A percentile compares a stretch with the other conserved stretches of the same genome.
Evolutionary conservation across 2,113 vertebrate genomes (phyloP).

Genomic region (Phyllopteryx taeniolatus): DNA sequence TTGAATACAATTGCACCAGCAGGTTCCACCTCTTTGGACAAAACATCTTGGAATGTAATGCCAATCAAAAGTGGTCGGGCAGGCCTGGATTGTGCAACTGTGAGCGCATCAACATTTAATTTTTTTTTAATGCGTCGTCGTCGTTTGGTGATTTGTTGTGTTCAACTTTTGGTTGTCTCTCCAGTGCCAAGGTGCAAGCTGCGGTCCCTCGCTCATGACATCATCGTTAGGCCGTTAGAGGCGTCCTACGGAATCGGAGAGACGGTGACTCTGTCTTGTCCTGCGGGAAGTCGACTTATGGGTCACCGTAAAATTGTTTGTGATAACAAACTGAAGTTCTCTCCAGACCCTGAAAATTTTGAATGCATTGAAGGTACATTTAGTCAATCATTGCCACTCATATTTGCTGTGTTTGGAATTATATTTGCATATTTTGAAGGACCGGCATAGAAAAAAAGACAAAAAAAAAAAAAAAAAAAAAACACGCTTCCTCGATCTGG

Average conservation of each 20-base stretch:
- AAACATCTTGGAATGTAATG: constrained; percentile 69
- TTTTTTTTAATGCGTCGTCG: no score
- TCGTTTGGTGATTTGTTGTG: no score
- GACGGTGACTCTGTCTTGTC: constrained; percentile 76
- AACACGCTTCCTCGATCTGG: no score
- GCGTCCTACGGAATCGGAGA: constrained; percentile 74
- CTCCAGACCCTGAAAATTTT: constrained; percentile 63
- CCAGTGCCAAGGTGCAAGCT: constrained; percentile 65
- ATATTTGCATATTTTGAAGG: no score
- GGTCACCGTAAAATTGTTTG: constrained; percentile 73
- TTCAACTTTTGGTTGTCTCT: not conserved
- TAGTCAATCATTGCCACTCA: not conserved
- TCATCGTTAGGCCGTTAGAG: constrained; percentile 68
- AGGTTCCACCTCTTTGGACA: constrained; percentile 77
- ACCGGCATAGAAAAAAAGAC: no score
- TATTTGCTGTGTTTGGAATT: no score
- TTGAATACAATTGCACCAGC: constrained; percentile 75
- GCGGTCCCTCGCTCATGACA: constrained; percentile 36
- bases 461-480: no score
- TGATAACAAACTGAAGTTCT: constrained; percentile 82
- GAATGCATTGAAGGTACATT: constrained; percentile 76
- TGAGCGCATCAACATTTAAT: no score
- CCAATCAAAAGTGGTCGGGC: constrained; percentile 72
- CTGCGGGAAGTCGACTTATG: constrained; percentile 55
- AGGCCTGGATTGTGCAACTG: constrained; percentile 37